Base-by-base conservation (phyloP, 2,113 vertebrate species). In the Vombatus ursinus region DNA sequence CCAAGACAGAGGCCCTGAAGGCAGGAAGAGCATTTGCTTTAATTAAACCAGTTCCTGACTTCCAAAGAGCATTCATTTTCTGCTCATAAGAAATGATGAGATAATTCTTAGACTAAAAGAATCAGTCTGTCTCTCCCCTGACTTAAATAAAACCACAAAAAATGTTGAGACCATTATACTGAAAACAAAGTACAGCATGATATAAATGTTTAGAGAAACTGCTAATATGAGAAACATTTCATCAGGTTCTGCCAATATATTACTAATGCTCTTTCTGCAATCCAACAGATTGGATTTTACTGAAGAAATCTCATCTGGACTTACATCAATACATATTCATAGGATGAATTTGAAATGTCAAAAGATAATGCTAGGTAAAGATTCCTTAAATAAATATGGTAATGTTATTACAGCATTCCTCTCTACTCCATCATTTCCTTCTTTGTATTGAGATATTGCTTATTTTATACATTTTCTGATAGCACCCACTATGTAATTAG, bases 341-440 rank as follows among this genome's bases (percentile, higher is more conserved):
- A 93, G 50, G 25, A 91, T 92, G 25, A 47, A 52, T 90, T 25
- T 93, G 22, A 92, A 96, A 95, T 91, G 44, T 89, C 53, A 94
- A 90, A 93, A 44, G 4, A 89, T 93, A 93, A 93, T 26, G 37
- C 50, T 47, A 95, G 49, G 7, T 94, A 49, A 52, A 7, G 91
- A 93, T 61, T 91, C 49, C 90, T 96, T 92, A 94, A 95, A 93
- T 96, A 95, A 96, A 95, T 31, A 68, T 49, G 22, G 1, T 91
- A 57, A 52, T 91, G 48, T 48, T 49, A 0, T 44, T 93, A 93
- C 31, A 90, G 37, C 12, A 94, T 37, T 96, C 90, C 26, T 47
- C 23, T 68, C 28, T 52, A 52, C 7, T 93, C 24, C 10, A 50
- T 49, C 16, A 68, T 1, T 12, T 3, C 23, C 10, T 96, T 52